Base-by-base conservation (phyloP, 2,113 vertebrate genomes). In the Lepidiolamprologus cunningtoni region DNA sequence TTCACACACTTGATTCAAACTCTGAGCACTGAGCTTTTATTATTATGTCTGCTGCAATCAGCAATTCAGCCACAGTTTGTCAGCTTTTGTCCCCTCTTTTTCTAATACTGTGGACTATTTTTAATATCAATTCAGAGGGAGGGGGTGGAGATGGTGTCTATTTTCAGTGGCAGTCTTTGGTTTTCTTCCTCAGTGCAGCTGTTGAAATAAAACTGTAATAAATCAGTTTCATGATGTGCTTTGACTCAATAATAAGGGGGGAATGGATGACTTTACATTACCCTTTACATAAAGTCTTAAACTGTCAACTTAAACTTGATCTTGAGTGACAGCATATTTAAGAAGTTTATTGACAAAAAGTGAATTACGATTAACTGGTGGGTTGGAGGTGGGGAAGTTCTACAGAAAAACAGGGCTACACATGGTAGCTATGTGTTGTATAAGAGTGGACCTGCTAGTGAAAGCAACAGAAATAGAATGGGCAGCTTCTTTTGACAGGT, bases 131-230 rank as follows among this genome's bases (percentile, higher is more conserved):
- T 91, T 50, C 79, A 89, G 71, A 11, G 4, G 47, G 76, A 28
- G 23, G 37, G 16, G 71, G 45, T 31, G 45, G 53, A 82, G 76
- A 13, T 2, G 19, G 19, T 26, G 14, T 80, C 37, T 68, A 45
- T 40, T 45, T 76, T 63, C 47, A 47, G n/a, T 45, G 45, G 12
- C 80, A 82, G 57, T 31, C 52, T 90, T 89, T 61, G 58, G 31
- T 55, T 88, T 84, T 83, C 55, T 87, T 23, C 53, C 21, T 45
- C 37, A 35, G 28, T 84, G 58, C 58, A 50, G 87, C 85, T 78
- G 71, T 87, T 91, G 86, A 37, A 26, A 23, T 58, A 87, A 85
- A 95, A 91, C 71, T 47, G 88, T 47, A 85, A 88, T 89, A 88
- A 54, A 93, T 87, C 16, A 84, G 89, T 92, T 90, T 88, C 50